These are phyloP conservation scores for Tachuris rubrigastra DNA, from an alignment of 2,113 vertebrate species.

Conservation along the genomic window DNA sequence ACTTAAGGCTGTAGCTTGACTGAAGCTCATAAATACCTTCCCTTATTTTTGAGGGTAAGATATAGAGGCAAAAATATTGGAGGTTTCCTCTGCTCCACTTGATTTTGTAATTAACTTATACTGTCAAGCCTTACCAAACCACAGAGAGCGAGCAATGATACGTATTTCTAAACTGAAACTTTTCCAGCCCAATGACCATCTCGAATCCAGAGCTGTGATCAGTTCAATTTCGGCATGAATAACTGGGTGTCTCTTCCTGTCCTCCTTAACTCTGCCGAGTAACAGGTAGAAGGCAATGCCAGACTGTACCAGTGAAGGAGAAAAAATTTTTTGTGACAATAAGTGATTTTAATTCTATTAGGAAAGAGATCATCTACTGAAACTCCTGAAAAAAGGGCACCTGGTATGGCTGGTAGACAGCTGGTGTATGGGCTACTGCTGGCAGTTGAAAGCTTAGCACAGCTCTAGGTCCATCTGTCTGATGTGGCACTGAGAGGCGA, in stretches of 20 bases:
- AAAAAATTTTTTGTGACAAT: background rate
- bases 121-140: background rate
- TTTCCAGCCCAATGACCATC: background rate
- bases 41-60: background rate
- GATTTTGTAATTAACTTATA: background rate
- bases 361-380: background rate
- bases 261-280: background rate
- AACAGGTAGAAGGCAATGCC: background rate
- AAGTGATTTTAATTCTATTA: background rate
- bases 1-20: slow-evolving; percentile 28
- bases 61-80: background rate
- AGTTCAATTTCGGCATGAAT: background rate
- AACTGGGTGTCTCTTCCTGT: background rate
- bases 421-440: background rate
- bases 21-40: background rate
- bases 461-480: slow-evolving; percentile 35
- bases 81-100: background rate
- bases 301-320: background rate
- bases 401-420: background rate
- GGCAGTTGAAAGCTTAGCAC: background rate
- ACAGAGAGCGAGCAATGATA: background rate
- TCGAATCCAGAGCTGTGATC: background rate
- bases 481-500: slow-evolving; percentile 7
- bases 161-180: background rate
- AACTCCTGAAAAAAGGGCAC: slow-evolving; percentile 16